These are phyloP conservation scores for Pasiphila rectangulata DNA, from an alignment of 2,888 invertebrate species.

Conservation along the genomic window DNA sequence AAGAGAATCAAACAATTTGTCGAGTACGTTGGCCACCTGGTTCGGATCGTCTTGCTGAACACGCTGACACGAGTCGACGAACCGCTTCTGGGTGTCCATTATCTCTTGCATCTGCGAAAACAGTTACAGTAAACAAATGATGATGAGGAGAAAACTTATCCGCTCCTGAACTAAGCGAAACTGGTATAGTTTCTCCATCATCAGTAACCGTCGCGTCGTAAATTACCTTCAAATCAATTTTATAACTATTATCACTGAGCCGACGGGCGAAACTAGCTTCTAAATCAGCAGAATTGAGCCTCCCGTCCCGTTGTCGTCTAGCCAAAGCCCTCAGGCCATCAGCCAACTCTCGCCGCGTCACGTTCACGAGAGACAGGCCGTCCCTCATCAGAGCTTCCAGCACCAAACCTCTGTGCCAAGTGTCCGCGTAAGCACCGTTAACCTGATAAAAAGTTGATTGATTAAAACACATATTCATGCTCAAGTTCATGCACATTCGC, in stretches of 20 bases:
- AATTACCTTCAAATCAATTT: conserved; percentile 65
- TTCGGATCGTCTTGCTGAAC: conserved; percentile 84
- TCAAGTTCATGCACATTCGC: conserved; percentile 19
- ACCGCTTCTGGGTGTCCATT: conserved; percentile 82
- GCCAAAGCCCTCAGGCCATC: conserved; percentile 71
- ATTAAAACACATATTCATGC: conserved; percentile 19
- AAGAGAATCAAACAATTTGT: conserved; percentile 82
- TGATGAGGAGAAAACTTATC: background rate
- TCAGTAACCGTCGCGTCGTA: background rate
- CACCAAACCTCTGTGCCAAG: conserved; percentile 78
- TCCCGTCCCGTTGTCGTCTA: conserved; percentile 63
- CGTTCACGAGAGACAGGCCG: conserved; percentile 74
- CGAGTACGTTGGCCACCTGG: conserved; percentile 82
- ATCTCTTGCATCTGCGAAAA: conserved; percentile 78
- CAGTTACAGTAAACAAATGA: background rate
- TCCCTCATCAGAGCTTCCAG: conserved; percentile 75
- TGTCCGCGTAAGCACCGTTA: conserved; percentile 83
- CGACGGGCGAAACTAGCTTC: conserved; percentile 60
- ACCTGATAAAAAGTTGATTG: conserved; percentile 59
- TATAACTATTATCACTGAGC: conserved; percentile 64
- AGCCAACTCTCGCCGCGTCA: conserved; percentile 77
- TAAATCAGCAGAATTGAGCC: conserved; percentile 58
- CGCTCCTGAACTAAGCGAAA: background rate
- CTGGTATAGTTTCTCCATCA: background rate
- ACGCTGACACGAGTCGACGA: conserved; percentile 84